A percentile compares a stretch with the other conserved stretches of the same genome.
phyloP scores from a whole-genome alignment of 2,797 vertebrate species.

The Odontamblyopus rebecca region DNA sequence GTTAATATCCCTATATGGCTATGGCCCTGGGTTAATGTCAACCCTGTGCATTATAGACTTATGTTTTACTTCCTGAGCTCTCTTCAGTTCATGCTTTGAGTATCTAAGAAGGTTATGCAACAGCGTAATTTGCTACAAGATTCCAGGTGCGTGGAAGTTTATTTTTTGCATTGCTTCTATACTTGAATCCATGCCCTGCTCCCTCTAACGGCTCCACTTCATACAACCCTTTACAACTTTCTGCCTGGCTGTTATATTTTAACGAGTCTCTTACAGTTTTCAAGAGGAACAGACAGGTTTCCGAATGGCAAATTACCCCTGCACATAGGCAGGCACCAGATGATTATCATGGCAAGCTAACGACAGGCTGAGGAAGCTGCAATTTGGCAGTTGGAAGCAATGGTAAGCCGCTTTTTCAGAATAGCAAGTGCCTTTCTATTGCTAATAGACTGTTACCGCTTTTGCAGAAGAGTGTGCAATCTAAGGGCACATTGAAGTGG shows the following conservation, averaged over 20 bases:
- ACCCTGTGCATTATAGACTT: slow-evolving; percentile 34
- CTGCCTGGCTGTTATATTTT: slow-evolving; percentile 63
- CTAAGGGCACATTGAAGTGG: slow-evolving; percentile 53
- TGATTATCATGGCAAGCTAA: slow-evolving; percentile 73
- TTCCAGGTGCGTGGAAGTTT: slow-evolving; percentile 63
- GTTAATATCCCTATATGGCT: too few relatives aligned
- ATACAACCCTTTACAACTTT: slow-evolving; percentile 60
- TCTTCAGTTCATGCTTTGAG: slow-evolving; percentile 11
- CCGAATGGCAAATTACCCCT: slow-evolving; percentile 75
- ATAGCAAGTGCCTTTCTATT: slow-evolving; percentile 60
- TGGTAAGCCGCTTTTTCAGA: slow-evolving; percentile 40
- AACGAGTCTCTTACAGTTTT: slow-evolving; percentile 69
- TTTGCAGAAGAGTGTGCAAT: slow-evolving; percentile 49
- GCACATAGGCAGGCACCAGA: slow-evolving; percentile 57
- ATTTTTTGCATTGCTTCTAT: slow-evolving; percentile 42
- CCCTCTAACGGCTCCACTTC: slow-evolving; percentile 50
- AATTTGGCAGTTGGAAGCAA: slow-evolving; percentile 76
- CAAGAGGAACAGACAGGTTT: slow-evolving; percentile 68
- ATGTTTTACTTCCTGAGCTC: slow-evolving; percentile 22
- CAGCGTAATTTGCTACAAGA: slow-evolving; percentile 40
- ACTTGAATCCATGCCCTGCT: slow-evolving; percentile 62
- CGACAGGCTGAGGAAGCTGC: slow-evolving; percentile 70
- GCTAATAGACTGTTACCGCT: slow-evolving; percentile 64
- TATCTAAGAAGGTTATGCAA: slow-evolving; percentile 5
- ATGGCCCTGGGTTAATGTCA: slow-evolving; percentile 23